Conservation (phyloP, 2,888 invertebrate species). For the Diploptera punctata region DNA sequence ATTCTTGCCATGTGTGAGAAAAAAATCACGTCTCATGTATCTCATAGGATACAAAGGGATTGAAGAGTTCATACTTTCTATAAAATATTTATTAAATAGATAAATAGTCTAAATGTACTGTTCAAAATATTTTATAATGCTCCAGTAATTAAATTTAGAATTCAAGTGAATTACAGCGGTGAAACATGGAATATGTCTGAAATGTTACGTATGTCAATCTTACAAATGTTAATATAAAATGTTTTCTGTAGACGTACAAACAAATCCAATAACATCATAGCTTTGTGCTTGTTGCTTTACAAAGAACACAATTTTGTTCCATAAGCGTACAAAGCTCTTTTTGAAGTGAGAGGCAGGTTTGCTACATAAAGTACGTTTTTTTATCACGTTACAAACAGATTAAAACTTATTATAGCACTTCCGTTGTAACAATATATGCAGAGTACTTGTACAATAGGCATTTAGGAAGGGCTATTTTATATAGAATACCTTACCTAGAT, state of each 20-base stretch:
- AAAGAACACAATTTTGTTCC: background rate
- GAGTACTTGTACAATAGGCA: background rate
- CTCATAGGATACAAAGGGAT: too few species aligned
- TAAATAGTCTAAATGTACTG: too few species aligned
- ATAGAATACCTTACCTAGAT: background rate
- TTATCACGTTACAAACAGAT: constrained; percentile 18
- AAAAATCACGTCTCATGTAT: too few species aligned
- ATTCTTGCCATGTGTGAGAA: too few species aligned
- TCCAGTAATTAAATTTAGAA: too few species aligned
- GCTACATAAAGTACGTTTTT: background rate
- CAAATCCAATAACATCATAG: background rate
- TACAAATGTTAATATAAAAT: background rate
- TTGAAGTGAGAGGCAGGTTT: background rate
- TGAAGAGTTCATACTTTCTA: too few species aligned
- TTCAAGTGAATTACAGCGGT: too few species aligned
- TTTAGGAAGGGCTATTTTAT: background rate
- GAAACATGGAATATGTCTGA: too few species aligned
- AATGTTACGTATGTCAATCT: too few species aligned
- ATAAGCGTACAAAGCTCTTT: background rate
- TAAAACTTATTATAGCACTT: constrained; percentile 25
- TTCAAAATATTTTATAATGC: too few species aligned
- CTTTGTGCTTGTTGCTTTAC: background rate
- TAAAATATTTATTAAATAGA: too few species aligned
- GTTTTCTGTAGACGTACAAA: background rate
- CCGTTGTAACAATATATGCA: background rate